Conservation (phyloP, 2,888 invertebrate genomes). For the Idaea straminata region DNA sequence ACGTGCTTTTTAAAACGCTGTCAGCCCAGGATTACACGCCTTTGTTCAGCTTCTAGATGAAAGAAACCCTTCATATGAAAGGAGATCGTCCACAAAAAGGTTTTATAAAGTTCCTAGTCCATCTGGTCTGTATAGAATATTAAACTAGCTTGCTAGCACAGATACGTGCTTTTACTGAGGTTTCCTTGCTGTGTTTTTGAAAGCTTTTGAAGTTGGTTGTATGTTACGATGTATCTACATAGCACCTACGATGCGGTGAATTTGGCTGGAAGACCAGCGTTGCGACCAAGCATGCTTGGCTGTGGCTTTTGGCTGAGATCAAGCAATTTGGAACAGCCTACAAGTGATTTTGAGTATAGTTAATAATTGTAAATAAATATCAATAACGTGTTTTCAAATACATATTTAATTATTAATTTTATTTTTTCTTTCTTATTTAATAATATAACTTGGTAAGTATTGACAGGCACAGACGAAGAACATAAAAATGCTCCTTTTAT, state of each 20-base stretch:
- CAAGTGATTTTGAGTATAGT: no score
- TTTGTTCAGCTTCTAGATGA: constrained; percentile 35
- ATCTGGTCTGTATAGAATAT: constrained; percentile 28
- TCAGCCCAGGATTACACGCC: constrained; percentile 33
- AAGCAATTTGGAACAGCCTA: no score
- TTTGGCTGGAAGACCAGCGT: no score
- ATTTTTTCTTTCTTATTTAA: no score
- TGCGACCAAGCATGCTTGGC: no score
- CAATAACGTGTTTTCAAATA: no score
- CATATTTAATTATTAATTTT: no score
- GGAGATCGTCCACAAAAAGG: constrained; percentile 27
- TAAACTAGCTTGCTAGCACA: constrained; percentile 16
- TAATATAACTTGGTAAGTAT: no score
- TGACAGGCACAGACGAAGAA: no score
- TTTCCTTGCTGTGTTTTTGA: neutral
- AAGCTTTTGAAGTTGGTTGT: neutral
- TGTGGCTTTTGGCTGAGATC: no score
- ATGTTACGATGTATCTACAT: neutral
- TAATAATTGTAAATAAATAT: no score
- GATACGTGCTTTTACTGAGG: neutral
- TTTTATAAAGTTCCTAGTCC: constrained; percentile 18
- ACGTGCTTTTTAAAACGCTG: constrained; percentile 27
- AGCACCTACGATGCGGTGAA: neutral
- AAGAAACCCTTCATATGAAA: constrained; percentile 31
- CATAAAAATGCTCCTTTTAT: neutral